phyloP scores from a whole-genome alignment of 2,888 invertebrate genomes.

The Plebejus argus region DNA sequence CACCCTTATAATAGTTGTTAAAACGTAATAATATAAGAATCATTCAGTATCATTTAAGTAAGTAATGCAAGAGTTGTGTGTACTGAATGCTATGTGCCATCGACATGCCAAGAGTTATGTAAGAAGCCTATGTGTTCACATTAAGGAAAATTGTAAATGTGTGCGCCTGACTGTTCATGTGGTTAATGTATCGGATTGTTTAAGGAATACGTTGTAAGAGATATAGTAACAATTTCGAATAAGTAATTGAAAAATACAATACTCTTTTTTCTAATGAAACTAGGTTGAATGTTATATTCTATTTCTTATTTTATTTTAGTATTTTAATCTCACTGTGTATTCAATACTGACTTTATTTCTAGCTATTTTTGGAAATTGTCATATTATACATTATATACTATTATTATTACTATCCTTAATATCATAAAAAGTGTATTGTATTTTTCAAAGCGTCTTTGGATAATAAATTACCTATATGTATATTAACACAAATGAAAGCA shows the following conservation, averaged over 20 bases:
- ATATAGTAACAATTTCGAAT: neutral
- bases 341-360: neutral
- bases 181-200: neutral
- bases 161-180: neutral
- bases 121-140: slow-evolving; percentile 78
- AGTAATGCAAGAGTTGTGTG: slow-evolving; percentile 22
- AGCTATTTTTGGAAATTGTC: neutral
- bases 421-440: neutral
- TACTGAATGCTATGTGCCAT: slow-evolving; percentile 58
- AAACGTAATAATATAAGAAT: neutral
- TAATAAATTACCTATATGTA: neutral
- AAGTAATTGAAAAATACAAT: neutral
- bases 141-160: slow-evolving; percentile 31
- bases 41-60: slow-evolving; percentile 25
- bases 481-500: neutral
- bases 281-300: neutral
- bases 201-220: neutral
- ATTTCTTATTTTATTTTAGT: neutral
- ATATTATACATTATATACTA: neutral
- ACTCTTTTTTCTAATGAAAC: neutral
- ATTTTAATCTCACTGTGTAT: neutral
- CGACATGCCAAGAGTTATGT: slow-evolving; percentile 67
- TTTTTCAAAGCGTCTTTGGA: neutral
- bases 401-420: neutral
- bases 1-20: neutral